Conservation (phyloP, 2,113 vertebrate species). For the Istiophorus platypterus region DNA sequence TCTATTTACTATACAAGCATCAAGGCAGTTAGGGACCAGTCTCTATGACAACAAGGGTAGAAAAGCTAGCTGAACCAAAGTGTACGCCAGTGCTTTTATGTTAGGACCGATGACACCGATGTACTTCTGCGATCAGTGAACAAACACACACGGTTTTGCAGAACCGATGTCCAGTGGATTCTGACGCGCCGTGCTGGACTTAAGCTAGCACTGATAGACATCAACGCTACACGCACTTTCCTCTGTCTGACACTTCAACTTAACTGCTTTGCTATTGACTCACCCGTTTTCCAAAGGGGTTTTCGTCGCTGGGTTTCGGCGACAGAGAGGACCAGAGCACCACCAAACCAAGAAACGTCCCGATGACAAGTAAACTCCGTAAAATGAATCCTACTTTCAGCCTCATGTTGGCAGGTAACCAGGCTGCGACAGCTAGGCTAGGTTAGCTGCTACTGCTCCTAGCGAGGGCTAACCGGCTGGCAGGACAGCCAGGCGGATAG, state of each 20-base stretch:
- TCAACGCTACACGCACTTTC: background rate
- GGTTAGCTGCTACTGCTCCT: constrained; percentile 33
- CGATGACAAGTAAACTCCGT: constrained; percentile 88
- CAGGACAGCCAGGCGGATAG: background rate
- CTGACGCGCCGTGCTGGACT: background rate
- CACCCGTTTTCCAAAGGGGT: constrained; percentile 81
- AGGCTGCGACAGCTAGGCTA: constrained; percentile 32
- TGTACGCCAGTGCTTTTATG: background rate
- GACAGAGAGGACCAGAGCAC: constrained; percentile 91
- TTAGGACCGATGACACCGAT: background rate
- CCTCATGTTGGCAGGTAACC: constrained; percentile 84
- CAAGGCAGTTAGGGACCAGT: constrained; percentile 34
- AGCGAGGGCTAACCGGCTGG: constrained; percentile 6
- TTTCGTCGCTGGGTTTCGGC: constrained; percentile 82
- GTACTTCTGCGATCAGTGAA: background rate
- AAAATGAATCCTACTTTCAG: constrained; percentile 91
- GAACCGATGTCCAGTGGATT: background rate
- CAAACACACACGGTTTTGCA: background rate
- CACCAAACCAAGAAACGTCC: constrained; percentile 89
- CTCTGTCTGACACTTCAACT: background rate
- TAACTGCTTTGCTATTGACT: constrained; percentile 63
- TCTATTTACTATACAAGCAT: background rate
- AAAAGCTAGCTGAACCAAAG: background rate
- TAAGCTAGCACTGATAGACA: background rate
- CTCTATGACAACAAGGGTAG: constrained; percentile 78